Evolutionary conservation across 1,140 invertebrate species (phyloP), one percentile per base, ranked within the genome.

Genomic region (Sycophila sp.): DNA sequence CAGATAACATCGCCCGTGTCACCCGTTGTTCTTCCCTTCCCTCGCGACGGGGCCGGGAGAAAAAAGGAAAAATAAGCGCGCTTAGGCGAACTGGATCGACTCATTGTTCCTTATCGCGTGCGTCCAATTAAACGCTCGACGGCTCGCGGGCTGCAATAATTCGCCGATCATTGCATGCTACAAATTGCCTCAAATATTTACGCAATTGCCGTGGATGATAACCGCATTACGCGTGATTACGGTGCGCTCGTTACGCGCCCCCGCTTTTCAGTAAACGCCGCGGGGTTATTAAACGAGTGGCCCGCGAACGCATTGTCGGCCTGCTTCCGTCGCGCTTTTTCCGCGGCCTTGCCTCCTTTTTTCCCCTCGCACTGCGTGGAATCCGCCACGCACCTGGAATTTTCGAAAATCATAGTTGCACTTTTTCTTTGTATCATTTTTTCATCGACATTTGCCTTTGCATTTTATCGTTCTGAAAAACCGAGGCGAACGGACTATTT

Each of bases 191-290:
- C 81, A 82, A 84, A 84, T 84, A 84, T 84, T 84, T 84, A 84
- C 82, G 81, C 82, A 84, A 84, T 84, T 84, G 82, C 76, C 79
- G 82, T 84, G 81, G n/a, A 83, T 82, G 81, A 83, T 84, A 83
- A 83, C 81, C 80, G 74, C 79, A 81, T 83, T 81, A 82, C 79
- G n/a, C n/a, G 80, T 83, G 80, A 83, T 84, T 84, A 83, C 81
- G n/a, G 76, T 78, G 79, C 81, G 79, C 77, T 84, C 72, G 81
- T 84, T 84, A 79, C 77, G 73, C 76, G 75, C 76, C 22, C 47
- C 24, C 3, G 7, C 47, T 42, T 40, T 68, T 62, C 42, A 65
- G 65, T 75, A 81, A 80, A 80, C 76, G 75, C 62, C 76, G 74
- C 74, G 73, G 76, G 73, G 64, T 80, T 80, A 80, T 81, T 81